Base-by-base conservation (phyloP, 92 coral and sea anemone genomes). In the Chrysogorgia sp. region DNA sequence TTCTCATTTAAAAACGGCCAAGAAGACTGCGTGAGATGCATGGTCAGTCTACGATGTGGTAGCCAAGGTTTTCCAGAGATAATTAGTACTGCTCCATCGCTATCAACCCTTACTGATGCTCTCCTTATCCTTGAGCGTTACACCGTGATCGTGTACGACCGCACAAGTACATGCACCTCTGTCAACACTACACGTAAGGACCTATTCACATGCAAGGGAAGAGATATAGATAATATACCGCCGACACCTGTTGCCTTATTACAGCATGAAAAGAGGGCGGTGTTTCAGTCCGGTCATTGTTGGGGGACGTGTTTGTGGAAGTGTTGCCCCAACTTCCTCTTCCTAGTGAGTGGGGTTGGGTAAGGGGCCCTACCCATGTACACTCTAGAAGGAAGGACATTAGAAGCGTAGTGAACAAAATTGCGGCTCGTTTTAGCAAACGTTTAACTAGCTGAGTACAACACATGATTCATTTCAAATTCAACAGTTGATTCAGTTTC, bases 1-100 rank as follows among this genome's bases (percentile, higher is more conserved):
- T 83, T 88, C 23, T 69, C 77, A 25, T 90, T 90, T 71, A 71
- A 82, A 6, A 52, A 47, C 62, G 30, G 90, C 90, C 48, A 86
- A 90, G 74, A 89, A 90, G 77, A 86, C 84, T 21, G 93, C 93
- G 20, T 90, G 93, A 88, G 80, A 80, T 23, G 86, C 67, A 0
- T 90, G 89, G 87, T 58, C 19, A 1, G 67, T 69, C 20, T 88
- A 47, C 74, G 34, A 62, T 60, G 88, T 79, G 19, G 81, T 74
- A 34, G 79, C 82, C 0, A 79, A 66, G 55, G 74, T 66, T 66
- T 74, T 74, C 24, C 53, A 61, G 58, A 43, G 48, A 6, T 66
- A n/a, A n/a, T 84, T 3, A 74, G 78, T 24, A 15, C 26, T 26
- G 48, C 70, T 10, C 85, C 84, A 30, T 34, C 80, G 41, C 15